Evolutionary conservation across 2,113 vertebrate genomes (phyloP).

Genomic region (Melanerpes formicivorus): DNA sequence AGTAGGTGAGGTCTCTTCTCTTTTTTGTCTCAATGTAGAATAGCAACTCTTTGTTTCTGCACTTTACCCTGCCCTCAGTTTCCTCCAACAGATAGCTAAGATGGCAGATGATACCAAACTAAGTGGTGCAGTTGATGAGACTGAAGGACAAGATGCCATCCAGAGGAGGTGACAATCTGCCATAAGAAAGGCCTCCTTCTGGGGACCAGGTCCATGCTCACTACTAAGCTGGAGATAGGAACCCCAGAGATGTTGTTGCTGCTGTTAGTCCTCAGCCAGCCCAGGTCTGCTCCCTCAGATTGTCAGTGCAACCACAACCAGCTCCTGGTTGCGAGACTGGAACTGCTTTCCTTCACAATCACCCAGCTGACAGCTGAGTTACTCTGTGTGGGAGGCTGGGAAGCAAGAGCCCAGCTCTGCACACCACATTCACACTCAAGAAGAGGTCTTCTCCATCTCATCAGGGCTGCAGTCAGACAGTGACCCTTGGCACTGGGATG

Average conservation of each 20-base stretch:
- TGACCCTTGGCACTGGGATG: neutral
- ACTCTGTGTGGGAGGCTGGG: neutral
- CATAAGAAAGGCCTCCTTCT: neutral
- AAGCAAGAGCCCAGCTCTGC: neutral
- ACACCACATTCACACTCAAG: accelerated
- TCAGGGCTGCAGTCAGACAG: neutral
- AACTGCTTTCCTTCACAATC: neutral
- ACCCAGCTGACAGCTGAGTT: neutral
- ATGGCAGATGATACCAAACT: neutral
- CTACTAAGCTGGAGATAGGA: neutral
- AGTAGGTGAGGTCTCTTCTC: neutral
- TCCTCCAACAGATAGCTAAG: neutral
- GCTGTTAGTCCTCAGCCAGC: neutral
- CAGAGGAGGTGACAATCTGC: neutral
- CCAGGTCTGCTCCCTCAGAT: neutral
- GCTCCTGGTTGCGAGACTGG: neutral
- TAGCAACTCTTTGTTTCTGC: neutral
- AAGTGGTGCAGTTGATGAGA: too few species aligned
- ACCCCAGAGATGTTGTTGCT: neutral
- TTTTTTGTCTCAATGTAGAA: neutral
- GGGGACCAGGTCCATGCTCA: neutral
- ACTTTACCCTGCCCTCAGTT: neutral
- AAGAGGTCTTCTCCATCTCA: neutral
- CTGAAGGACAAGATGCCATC: too few species aligned
- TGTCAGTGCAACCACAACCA: neutral